These are phyloP conservation scores for Delphinus delphis DNA, from an alignment of 2,113 vertebrate species.

Conservation along the genomic window DNA sequence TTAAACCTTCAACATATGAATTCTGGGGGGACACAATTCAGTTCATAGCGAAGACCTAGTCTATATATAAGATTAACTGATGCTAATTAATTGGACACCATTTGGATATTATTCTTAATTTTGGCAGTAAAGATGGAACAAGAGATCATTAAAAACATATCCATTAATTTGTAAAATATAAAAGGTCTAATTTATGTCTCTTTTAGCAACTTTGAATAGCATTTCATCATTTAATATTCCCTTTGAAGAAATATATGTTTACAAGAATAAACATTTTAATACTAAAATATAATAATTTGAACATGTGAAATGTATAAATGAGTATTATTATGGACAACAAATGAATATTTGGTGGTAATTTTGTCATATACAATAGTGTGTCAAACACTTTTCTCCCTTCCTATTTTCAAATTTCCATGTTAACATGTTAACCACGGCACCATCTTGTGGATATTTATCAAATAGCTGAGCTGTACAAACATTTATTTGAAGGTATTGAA, in stretches of 20 bases:
- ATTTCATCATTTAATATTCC: constrained; percentile 30
- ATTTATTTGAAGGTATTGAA: background rate
- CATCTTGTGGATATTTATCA: constrained; percentile 85
- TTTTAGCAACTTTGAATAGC: constrained; percentile 23
- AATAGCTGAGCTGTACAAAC: constrained; percentile 53
- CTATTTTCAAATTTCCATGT: constrained; percentile 18
- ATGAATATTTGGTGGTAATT: constrained; percentile 13
- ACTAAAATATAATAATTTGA: constrained; percentile 16
- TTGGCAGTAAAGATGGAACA: background rate
- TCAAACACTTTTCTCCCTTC: background rate
- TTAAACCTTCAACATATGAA: background rate
- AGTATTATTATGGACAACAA: background rate
- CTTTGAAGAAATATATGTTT: constrained; percentile 21
- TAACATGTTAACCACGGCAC: constrained; percentile 85
- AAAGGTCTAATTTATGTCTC: background rate
- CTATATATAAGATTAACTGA: constrained; percentile 22
- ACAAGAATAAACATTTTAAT: background rate
- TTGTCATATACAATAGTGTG: background rate
- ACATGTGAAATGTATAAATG: background rate
- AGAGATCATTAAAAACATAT: constrained; percentile 38
- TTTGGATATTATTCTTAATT: constrained; percentile 40
- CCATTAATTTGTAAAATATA: constrained; percentile 18
- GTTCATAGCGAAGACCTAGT: background rate
- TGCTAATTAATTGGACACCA: background rate
- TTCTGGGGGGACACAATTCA: background rate